Base-by-base conservation (phyloP, 2,888 invertebrate species). In the Eupithecia exiguata region DNA sequence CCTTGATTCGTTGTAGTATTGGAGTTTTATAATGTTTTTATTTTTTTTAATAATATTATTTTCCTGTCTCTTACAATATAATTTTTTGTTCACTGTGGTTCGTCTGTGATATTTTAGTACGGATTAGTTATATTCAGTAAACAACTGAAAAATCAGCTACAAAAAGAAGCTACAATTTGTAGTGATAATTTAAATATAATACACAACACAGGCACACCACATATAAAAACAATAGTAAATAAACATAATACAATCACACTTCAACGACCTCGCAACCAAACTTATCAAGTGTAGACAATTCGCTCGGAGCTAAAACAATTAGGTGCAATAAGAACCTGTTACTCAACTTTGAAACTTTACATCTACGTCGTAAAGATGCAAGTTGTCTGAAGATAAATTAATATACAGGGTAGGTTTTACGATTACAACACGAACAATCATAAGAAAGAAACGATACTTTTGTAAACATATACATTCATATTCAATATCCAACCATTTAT, bases 181-280 rank as follows among this genome's bases (percentile, higher is more conserved):
- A 30, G 4, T n/a, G 4, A 30, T 4, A 30, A 4, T 30, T 30
- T 30, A 30, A 30, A 30, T 30, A 30, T 30, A 4, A 30, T 6
- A 58, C 14, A 58, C 12, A 58, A 21, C 53, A 21, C 30, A 30
- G 30, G 4, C 30, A 30, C 30, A 30, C 30, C 53, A 53, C 5
- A 12, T 2, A 3, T 35, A 62, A 16, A 35, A 62, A 35, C 18
- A 62, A 18, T 67, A 61, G 74, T 69, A 72, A 77, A 30, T 30
- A 77, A 78, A 77, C 68, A 77, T 78, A 76, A 12, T 73, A 70
- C 75, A 78, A 79, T 79, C 76, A 77, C 79, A 75, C 75, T 74
- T 74, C 61, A 74, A 70, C 69, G 49, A 61, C 69, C 74, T 71
- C 74, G 77, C 76, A 75, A 76, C 16, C 35, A 35, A 62, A 62